Conservation (phyloP, 2,113 vertebrate genomes). For the Cryptotis parvus region DNA sequence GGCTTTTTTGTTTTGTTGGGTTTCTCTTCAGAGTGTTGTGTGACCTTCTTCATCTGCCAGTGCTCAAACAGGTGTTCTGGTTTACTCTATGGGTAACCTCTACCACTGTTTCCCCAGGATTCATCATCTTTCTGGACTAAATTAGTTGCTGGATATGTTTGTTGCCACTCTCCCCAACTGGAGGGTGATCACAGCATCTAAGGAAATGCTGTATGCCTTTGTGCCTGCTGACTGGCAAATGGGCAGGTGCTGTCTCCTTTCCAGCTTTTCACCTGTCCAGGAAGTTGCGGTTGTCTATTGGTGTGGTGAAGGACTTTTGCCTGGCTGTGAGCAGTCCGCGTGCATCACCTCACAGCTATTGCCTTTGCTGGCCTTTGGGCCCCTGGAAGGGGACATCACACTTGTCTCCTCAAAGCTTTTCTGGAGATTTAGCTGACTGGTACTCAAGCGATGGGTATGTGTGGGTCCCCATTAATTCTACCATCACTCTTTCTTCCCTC, state of each 20-base stretch:
- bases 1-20: not conserved
- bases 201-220: not conserved
- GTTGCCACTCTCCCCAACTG: not conserved
- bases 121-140: not conserved
- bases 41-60: not conserved
- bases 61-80: not conserved
- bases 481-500: slow-evolving; percentile 12
- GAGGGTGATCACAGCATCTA: not conserved
- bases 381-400: not conserved
- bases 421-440: not conserved
- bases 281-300: not conserved
- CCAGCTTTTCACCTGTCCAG: not conserved
- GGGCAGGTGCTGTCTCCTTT: not conserved
- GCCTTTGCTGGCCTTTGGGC: not conserved
- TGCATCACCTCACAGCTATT: not conserved
- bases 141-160: not conserved
- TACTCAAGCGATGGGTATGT: not conserved
- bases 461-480: slow-evolving; percentile 44
- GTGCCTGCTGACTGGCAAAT: not conserved
- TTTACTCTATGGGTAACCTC: no score
- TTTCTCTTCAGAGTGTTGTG: not conserved
- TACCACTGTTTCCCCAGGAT: not conserved
- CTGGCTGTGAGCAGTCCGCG: not conserved
- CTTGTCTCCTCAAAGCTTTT: not conserved
- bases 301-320: not conserved